These are phyloP conservation scores for Drepana arcuata DNA, from an alignment of 1,140 invertebrate species.

Conservation along the genomic window DNA sequence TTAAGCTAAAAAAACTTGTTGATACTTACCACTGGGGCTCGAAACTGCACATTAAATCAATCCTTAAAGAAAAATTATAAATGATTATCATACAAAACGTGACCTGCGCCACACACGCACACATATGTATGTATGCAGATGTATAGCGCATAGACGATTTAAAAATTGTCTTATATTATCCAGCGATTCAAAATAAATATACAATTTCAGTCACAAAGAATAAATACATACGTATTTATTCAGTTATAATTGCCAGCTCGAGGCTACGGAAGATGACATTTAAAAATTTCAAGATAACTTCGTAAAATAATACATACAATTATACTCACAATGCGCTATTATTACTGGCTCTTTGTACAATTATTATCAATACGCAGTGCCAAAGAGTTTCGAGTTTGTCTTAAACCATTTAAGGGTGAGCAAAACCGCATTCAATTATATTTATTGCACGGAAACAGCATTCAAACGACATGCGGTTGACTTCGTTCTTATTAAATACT, in stretches of 20 bases:
- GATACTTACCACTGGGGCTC: too few species aligned
- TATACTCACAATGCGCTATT: slow-evolving; percentile 29
- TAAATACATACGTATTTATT: neutral
- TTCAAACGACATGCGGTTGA: slow-evolving; percentile 22
- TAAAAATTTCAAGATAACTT: slow-evolving; percentile 28
- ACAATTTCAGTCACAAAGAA: neutral
- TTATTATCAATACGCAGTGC: slow-evolving; percentile 34
- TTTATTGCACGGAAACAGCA: slow-evolving; percentile 32
- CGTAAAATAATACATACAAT: slow-evolving; percentile 43
- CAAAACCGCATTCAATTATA: slow-evolving; percentile 48
- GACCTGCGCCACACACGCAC: too few species aligned
- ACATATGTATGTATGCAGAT: too few species aligned
- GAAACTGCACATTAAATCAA: too few species aligned
- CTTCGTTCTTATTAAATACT: slow-evolving; percentile 13
- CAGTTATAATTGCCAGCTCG: slow-evolving; percentile 8
- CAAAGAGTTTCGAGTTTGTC: slow-evolving; percentile 30
- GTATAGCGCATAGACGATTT: too few species aligned
- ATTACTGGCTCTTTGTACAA: slow-evolving; percentile 34
- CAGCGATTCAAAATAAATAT: too few species aligned
- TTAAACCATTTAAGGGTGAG: slow-evolving; percentile 48
- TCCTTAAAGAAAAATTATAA: too few species aligned
- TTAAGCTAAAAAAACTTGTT: too few species aligned
- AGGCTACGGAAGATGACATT: slow-evolving; percentile 30
- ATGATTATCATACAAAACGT: too few species aligned
- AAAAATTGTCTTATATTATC: too few species aligned